Conservation (phyloP, 2,113 vertebrate species). For the Siphamia tubifer region DNA sequence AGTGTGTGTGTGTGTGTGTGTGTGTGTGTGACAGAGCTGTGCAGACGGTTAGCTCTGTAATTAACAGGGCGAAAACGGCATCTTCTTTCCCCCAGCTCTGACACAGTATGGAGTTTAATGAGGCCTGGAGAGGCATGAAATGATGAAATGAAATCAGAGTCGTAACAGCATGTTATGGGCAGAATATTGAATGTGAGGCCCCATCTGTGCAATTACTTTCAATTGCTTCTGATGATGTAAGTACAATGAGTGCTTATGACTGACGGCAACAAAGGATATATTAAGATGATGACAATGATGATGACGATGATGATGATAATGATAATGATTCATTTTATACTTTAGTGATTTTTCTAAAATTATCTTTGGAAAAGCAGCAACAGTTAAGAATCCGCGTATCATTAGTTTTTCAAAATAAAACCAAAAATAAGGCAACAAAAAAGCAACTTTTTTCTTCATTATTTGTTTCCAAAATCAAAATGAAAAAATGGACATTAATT, state of each 20-base stretch:
- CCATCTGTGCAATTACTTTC: slow-evolving; percentile 25
- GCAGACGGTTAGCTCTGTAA: slow-evolving; percentile 12
- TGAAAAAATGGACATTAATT: too few relatives aligned
- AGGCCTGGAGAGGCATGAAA: slow-evolving; percentile 55
- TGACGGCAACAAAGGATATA: neutral
- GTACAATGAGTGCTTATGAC: slow-evolving; percentile 17
- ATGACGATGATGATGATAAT: slow-evolving; percentile 14
- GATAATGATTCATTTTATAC: neutral
- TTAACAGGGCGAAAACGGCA: slow-evolving; percentile 37
- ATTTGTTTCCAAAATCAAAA: too few relatives aligned
- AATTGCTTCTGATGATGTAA: slow-evolving; percentile 41
- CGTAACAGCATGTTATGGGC: slow-evolving; percentile 23
- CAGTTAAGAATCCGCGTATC: too few relatives aligned
- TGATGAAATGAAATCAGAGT: slow-evolving; percentile 57
- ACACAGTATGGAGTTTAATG: slow-evolving; percentile 41
- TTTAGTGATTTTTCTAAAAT: neutral
- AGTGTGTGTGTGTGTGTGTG: neutral
- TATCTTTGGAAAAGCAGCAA: neutral
- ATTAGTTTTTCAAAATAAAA: too few relatives aligned
- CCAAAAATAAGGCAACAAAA: too few relatives aligned
- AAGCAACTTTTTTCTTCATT: too few relatives aligned
- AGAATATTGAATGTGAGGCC: slow-evolving; percentile 45
- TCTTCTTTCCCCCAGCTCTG: slow-evolving; percentile 14
- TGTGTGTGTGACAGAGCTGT: neutral
- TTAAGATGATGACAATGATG: slow-evolving; percentile 16